Base-by-base conservation (phyloP, 2,797 vertebrate genomes). In the Anisognathus igniventris region DNA sequence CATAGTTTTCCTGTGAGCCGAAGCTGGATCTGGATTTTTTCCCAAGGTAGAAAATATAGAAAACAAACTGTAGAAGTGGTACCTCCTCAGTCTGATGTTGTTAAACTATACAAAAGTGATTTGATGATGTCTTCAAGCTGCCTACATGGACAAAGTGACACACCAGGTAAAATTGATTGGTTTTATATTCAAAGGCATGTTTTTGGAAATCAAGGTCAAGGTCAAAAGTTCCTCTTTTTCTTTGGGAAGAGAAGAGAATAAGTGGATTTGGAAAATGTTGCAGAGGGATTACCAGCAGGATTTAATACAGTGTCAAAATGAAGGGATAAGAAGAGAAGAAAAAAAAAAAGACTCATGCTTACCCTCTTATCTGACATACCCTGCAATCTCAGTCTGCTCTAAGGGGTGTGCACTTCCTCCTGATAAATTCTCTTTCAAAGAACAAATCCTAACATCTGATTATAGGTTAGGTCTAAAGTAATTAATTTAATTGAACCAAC, bases 401-500 rank as follows among this genome's bases (percentile, higher is more conserved):
- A 80, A 94, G 87, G 71, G 40, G 24, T 83, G 31, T 75, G 21
- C 7, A 3, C 54, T 75, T 91, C 81, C 76, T 88, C 33, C 65
- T 70, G 92, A 92, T 96, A 91, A 86, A 37, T 31, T 77, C 14
- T 48, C 18, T 80, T 92, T 70, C 68, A 86, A 94, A 95, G 51
- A 58, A 83, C 39, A 96, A 92, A 91, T 86, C 37, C 42, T 75
- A 80, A 24, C 47, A 81, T 94, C 54, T 90, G 87, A 91, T 91
- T 87, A 75, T 35, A 80, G 35, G 23, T 51, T 93, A 68, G 39
- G 17, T 74, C 50, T 83, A 71, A 77, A 88, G 58, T 86, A 93
- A 94, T 91, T 87, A 51, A 71, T 47, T 58, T 92, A 94, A 96
- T 94, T 91, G 66, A 88, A 92, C 11, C 20, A 83, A 80, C 56